Conservation (phyloP, 1,140 invertebrate species). For the Phymorhynchus buccinoides region DNA sequence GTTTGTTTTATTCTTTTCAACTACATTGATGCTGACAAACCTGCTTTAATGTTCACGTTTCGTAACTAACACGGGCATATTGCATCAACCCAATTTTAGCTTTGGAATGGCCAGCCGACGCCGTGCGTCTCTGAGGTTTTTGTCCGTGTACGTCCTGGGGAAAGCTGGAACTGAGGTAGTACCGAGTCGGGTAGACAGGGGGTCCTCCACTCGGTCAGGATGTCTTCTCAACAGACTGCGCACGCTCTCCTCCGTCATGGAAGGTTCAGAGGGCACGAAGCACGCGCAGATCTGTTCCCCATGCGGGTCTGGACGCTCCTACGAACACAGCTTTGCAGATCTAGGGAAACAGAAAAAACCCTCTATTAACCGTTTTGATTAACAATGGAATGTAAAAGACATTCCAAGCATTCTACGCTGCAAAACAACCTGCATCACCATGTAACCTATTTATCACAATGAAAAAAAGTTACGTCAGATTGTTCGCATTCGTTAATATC, state of each 20-base stretch:
- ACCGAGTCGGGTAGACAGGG: neutral
- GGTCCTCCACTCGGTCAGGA: neutral
- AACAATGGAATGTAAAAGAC: no score
- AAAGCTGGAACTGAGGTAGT: slow-evolving; percentile 10
- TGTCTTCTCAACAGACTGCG: slow-evolving; percentile 4
- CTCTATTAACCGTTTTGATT: no score
- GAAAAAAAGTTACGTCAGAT: no score
- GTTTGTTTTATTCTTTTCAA: no score
- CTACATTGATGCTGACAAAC: no score
- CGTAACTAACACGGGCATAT: no score
- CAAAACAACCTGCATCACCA: no score
- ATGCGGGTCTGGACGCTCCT: neutral
- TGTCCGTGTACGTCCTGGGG: neutral
- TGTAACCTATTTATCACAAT: no score
- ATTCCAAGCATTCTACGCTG: no score
- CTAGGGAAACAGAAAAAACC: no score
- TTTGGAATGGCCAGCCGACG: neutral
- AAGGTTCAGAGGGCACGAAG: neutral
- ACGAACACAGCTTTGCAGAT: neutral
- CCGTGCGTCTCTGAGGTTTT: neutral
- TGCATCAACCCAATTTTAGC: neutral
- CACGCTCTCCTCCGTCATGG: neutral
- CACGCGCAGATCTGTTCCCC: slow-evolving; percentile 25
- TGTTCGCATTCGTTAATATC: no score
- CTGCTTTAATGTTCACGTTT: no score